Percentiles rank a stretch among this genome's conserved stretches.
Evolutionary conservation across 2,113 vertebrate genomes (phyloP).

Genomic region (Peromyscus californicus): DNA sequence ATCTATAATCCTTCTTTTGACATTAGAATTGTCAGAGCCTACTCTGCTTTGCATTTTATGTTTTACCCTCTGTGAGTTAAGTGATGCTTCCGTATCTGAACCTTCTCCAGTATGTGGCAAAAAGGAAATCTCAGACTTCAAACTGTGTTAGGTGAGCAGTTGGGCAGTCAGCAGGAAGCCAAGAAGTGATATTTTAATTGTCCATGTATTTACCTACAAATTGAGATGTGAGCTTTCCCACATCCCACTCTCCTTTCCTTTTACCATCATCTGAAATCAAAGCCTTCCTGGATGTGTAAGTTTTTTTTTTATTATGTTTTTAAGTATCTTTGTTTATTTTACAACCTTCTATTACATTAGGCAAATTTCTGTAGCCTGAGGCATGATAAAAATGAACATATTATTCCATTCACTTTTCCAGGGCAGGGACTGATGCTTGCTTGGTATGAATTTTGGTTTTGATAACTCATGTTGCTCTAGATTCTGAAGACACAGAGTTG

Average conservation of each 20-base stretch:
- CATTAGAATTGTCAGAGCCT: neutral
- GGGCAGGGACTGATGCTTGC: neutral
- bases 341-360: neutral
- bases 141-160: neutral
- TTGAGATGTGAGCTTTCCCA: neutral
- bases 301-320: neutral
- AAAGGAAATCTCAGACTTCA: slow-evolving; percentile 1
- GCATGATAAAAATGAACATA: neutral
- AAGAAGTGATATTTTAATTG: neutral
- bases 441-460: neutral
- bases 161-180: neutral
- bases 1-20: neutral
- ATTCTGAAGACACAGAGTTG: slow-evolving; percentile 33
- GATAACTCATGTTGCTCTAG: neutral
- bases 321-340: neutral
- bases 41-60: slow-evolving; percentile 27
- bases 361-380: slow-evolving; percentile 15
- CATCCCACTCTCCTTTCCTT: neutral
- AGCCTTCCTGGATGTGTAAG: neutral
- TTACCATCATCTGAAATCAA: neutral
- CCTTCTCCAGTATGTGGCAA: neutral
- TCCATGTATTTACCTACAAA: neutral
- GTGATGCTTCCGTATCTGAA: neutral
- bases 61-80: neutral
- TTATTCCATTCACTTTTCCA: slow-evolving; percentile 14